Percentiles rank a stretch among this genome's conserved stretches.
phyloP scores from a whole-genome alignment of 2,888 invertebrate species.

The Trachelus troglodyta region DNA sequence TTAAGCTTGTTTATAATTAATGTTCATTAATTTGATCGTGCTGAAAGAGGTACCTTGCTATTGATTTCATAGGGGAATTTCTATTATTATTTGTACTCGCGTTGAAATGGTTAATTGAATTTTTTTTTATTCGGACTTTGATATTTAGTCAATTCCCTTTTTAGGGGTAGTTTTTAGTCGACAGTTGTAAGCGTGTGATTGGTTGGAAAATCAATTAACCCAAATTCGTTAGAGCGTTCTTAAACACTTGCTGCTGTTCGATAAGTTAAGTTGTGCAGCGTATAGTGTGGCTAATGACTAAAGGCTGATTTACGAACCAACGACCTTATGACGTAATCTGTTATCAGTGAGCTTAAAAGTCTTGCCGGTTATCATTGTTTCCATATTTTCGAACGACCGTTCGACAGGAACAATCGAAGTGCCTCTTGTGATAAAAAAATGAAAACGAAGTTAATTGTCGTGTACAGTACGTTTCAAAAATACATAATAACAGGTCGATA shows the following conservation, averaged over 20 bases:
- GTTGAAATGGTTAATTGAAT: neutral
- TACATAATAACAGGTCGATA: neutral
- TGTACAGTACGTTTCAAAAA: neutral
- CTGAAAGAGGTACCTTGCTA: neutral
- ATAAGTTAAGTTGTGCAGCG: neutral
- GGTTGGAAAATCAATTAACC: slow-evolving; percentile 54
- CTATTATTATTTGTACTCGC: neutral
- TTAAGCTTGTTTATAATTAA: neutral
- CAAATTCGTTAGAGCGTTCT: slow-evolving; percentile 38
- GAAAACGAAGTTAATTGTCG: neutral
- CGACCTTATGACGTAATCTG: neutral
- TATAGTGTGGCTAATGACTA: neutral
- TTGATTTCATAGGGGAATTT: too few species aligned
- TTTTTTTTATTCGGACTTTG: neutral
- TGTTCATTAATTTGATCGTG: neutral
- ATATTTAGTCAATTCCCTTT: neutral
- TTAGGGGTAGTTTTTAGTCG: neutral
- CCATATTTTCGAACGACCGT: neutral
- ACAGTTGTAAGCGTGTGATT: slow-evolving; percentile 34
- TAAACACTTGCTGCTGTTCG: neutral
- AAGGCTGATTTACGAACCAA: neutral
- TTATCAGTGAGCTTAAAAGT: neutral
- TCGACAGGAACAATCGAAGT: neutral
- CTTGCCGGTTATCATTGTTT: neutral
- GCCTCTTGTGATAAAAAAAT: neutral